phyloP scores from a whole-genome alignment of 2,797 vertebrate species.

The Melopsittacus undulatus region DNA sequence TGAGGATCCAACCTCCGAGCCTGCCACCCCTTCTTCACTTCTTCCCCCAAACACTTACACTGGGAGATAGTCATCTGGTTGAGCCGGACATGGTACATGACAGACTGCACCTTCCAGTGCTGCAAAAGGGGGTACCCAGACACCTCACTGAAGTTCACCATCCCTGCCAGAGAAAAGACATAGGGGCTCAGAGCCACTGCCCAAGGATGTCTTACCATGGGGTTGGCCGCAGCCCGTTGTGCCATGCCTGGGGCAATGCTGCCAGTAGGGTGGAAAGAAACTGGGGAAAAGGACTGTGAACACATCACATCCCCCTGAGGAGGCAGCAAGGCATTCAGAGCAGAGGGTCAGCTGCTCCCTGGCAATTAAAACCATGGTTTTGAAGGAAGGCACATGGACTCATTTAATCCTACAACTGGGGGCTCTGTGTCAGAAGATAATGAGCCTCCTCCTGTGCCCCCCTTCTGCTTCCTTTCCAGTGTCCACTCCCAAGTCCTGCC shows the following conservation, averaged over 20 bases:
- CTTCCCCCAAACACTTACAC: conserved; percentile 74
- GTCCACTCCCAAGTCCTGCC: background rate
- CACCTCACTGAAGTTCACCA: conserved; percentile 99
- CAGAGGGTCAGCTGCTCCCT: conserved; percentile 17
- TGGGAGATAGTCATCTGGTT: conserved; percentile 92
- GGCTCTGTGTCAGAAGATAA: conserved; percentile 15
- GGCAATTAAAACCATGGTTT: conserved; percentile 46
- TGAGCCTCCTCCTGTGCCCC: background rate
- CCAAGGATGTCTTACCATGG: fast-evolving
- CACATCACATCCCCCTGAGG: background rate
- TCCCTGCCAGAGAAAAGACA: conserved; percentile 79
- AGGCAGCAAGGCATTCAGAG: background rate
- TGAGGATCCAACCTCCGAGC: background rate
- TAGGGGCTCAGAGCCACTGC: background rate
- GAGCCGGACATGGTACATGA: conserved; percentile 94
- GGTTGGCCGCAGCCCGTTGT: fast-evolving
- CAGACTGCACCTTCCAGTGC: conserved; percentile 92
- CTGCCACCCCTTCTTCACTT: background rate
- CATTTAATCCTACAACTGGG: fast-evolving
- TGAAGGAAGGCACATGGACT: background rate
- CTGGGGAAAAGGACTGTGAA: background rate
- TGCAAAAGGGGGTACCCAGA: conserved; percentile 93
- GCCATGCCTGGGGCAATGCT: fast-evolving
- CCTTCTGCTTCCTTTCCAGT: background rate
- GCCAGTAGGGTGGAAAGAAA: background rate